Conservation (phyloP, 2,888 invertebrate genomes). For the Serrognathus titanus region DNA sequence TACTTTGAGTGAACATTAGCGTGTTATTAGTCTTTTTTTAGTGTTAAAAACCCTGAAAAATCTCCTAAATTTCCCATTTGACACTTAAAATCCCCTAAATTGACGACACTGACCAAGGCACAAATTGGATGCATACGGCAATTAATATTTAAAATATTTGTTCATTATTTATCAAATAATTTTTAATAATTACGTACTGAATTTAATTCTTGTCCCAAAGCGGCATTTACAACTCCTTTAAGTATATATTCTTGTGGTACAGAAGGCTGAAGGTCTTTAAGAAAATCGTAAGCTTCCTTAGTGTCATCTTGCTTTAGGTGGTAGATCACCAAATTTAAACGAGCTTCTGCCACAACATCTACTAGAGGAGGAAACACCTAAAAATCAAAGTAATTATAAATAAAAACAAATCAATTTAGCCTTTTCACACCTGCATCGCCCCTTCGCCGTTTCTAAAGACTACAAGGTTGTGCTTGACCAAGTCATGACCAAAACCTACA, state of each 20-base stretch:
- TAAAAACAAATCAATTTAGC: background rate
- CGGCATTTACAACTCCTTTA: conserved; percentile 93
- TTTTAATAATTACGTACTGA: conserved; percentile 62
- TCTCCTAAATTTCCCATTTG: no score
- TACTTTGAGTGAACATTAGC: no score
- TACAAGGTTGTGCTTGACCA: conserved; percentile 92
- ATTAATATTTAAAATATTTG: background rate
- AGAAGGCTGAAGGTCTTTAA: conserved; percentile 89
- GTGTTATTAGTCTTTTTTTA: no score
- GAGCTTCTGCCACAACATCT: conserved; percentile 94
- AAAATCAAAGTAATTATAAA: conserved; percentile 5
- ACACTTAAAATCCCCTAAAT: no score
- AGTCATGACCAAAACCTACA: conserved; percentile 81
- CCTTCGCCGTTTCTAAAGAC: conserved; percentile 94
- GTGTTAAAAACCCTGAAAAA: no score
- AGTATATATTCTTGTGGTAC: conserved; percentile 95
- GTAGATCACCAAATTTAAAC: conserved; percentile 93
- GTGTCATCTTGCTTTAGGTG: conserved; percentile 86
- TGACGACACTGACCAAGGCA: no score
- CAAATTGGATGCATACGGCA: no score
- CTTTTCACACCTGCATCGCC: conserved; percentile 70
- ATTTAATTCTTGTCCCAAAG: conserved; percentile 86
- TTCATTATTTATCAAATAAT: background rate
- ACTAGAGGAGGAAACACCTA: conserved; percentile 80
- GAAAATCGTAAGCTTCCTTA: conserved; percentile 80